phyloP scores from a whole-genome alignment of 2,113 vertebrate genomes.

The Elachura formosa region DNA sequence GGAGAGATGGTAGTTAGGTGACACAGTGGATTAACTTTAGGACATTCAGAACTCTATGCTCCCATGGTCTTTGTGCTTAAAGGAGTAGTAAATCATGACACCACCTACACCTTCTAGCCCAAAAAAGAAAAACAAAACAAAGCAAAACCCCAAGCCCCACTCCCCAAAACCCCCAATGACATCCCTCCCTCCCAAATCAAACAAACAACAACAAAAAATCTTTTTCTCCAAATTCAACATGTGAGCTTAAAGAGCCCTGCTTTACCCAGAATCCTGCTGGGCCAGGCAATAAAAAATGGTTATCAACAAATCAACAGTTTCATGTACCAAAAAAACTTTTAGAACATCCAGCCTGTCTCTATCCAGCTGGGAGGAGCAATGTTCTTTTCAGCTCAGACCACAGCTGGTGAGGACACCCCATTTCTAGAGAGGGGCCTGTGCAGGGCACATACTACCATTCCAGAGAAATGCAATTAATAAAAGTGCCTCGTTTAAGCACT shows the following conservation, averaged over 20 bases:
- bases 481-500: accelerated
- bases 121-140: too few relatives aligned
- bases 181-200: neutral
- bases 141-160: neutral
- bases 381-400: neutral
- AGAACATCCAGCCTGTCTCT: neutral
- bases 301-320: neutral
- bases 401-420: neutral
- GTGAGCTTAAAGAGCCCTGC: neutral
- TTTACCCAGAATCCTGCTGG: neutral
- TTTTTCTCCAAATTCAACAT: neutral
- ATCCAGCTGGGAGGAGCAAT: neutral
- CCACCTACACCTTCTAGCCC: accelerated
- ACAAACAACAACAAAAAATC: neutral
- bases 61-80: neutral
- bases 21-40: conserved; percentile 55
- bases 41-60: neutral
- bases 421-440: accelerated
- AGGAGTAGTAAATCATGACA: neutral
- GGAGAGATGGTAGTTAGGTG: neutral
- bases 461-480: neutral
- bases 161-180: accelerated
- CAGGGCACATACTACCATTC: accelerated
- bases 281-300: neutral
- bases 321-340: neutral